phyloP scores from a whole-genome alignment of 2,113 vertebrate species.

The Lethenteron reissneri region DNA sequence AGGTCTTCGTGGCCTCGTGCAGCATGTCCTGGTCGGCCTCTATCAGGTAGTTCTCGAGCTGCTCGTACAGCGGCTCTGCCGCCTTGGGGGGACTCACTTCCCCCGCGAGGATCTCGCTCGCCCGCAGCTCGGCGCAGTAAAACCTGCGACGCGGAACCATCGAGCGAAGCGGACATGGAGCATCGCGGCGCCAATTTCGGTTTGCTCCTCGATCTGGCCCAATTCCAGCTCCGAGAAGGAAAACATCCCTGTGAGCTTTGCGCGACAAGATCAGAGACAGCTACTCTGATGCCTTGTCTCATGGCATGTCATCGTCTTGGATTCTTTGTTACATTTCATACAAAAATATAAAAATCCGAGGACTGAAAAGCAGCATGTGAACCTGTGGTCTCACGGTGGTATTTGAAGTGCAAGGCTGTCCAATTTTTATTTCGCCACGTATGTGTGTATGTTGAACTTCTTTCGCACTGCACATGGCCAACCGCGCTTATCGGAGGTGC shows the following conservation, averaged over 20 bases:
- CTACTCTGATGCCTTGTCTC: background rate
- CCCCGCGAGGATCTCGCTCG: slow-evolving; percentile 62
- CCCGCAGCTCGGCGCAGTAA: slow-evolving; percentile 58
- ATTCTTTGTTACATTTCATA: no score
- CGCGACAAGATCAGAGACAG: background rate
- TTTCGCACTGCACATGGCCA: no score
- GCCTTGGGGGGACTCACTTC: slow-evolving; percentile 43
- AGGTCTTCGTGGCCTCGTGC: no score
- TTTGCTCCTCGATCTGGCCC: background rate
- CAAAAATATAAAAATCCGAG: no score
- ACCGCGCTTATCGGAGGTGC: no score
- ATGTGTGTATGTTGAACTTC: no score
- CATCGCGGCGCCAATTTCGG: background rate
- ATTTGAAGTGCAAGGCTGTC: no score
- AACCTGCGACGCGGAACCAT: slow-evolving; percentile 37
- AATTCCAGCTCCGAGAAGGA: background rate
- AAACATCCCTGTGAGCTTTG: background rate
- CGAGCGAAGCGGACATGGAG: background rate
- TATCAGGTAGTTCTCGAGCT: slow-evolving; percentile 22
- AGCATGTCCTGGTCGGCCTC: no score
- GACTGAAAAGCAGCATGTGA: no score
- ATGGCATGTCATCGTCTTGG: background rate
- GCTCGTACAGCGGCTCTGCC: slow-evolving; percentile 49
- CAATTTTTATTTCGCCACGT: no score
- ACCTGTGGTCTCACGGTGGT: no score